These are phyloP conservation scores for Corythaixoides concolor DNA, from an alignment of 2,113 vertebrate genomes.

Conservation along the genomic window DNA sequence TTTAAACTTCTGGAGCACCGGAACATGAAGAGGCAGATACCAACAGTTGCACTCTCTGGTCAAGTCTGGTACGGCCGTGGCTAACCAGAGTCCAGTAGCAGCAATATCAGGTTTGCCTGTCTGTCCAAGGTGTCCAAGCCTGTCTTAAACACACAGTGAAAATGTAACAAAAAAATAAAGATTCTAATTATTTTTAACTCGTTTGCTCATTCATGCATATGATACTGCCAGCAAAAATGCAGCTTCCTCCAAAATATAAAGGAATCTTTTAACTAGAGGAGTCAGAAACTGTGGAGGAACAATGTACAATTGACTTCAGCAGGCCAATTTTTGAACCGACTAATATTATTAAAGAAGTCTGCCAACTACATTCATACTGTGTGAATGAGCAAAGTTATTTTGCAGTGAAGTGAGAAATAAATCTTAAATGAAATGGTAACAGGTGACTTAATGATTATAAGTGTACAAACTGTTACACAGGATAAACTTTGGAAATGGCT, in stretches of 20 bases:
- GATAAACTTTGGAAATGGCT: neutral
- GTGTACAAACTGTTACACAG: neutral
- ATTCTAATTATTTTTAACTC: neutral
- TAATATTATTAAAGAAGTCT: neutral
- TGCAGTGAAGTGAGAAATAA: neutral
- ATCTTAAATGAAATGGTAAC: neutral
- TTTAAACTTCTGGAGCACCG: neutral
- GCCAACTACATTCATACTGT: neutral
- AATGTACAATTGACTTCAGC: neutral
- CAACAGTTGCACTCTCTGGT: neutral
- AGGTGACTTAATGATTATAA: neutral
- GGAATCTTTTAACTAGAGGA: neutral
- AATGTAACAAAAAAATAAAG: neutral
- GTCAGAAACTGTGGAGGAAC: neutral
- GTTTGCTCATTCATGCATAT: neutral
- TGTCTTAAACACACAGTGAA: neutral
- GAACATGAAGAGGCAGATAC: neutral
- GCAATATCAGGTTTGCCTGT: neutral
- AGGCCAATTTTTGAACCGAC: neutral
- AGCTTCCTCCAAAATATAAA: neutral
- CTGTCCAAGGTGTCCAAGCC: neutral
- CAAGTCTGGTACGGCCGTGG: accelerated
- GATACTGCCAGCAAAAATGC: neutral
- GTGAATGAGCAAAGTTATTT: neutral
- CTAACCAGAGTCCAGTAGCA: neutral